Conservation (phyloP, 2,888 invertebrate species). For the Quadroppia sp. region DNA sequence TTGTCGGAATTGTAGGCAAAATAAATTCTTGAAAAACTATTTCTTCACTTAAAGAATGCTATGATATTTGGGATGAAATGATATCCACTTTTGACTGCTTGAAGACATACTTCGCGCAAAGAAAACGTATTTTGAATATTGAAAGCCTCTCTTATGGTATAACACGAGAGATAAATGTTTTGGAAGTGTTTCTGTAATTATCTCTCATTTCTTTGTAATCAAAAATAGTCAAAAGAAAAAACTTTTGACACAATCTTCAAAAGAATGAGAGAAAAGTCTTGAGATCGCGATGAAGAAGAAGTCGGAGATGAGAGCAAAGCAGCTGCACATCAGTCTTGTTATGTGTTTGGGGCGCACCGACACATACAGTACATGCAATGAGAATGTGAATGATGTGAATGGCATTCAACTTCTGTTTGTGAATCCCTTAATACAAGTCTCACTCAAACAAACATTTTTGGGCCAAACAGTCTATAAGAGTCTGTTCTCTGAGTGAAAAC, state of each 20-base stretch:
- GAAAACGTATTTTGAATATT: no score
- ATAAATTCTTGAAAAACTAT: no score
- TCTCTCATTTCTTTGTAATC: background rate
- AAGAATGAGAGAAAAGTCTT: background rate
- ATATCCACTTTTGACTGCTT: background rate
- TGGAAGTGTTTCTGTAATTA: background rate
- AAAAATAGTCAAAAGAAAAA: background rate
- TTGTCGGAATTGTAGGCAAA: no score
- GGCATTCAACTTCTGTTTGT: constrained; percentile 22
- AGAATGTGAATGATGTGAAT: background rate
- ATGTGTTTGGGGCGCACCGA: background rate
- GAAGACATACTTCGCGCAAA: no score
- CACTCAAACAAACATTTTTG: background rate
- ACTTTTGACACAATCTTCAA: background rate
- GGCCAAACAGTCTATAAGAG: background rate
- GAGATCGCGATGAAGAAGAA: background rate
- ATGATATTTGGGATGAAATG: no score
- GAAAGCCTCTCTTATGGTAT: no score
- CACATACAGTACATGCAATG: background rate
- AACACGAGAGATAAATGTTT: constrained; percentile 15
- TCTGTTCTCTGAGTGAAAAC: no score
- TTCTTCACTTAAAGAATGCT: no score
- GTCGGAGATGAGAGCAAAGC: constrained; percentile 12
- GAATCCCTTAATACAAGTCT: background rate
- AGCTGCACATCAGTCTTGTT: constrained; percentile 3